Percentiles rank a stretch among this genome's conserved stretches.
phyloP scores from a whole-genome alignment of 2,888 invertebrate genomes.

The Perizoma affinitatum region DNA sequence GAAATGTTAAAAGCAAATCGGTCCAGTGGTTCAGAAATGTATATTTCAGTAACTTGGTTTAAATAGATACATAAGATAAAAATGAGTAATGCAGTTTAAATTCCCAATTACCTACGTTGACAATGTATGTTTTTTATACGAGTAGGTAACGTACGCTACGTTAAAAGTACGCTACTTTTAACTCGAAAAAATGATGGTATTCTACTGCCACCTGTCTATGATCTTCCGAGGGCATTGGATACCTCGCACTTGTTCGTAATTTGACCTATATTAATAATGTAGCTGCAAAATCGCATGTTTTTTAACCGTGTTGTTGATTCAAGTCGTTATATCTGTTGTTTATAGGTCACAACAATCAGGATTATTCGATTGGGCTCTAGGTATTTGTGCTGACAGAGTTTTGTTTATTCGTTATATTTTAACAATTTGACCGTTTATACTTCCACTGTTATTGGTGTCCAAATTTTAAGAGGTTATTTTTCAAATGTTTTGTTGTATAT shows the following conservation, averaged over 20 bases:
- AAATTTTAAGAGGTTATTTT: constrained; percentile 20
- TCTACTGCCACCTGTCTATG: background rate
- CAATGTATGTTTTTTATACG: no score
- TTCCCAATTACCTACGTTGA: no score
- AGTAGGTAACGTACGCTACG: no score
- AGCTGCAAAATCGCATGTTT: constrained; percentile 22
- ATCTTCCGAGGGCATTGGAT: background rate
- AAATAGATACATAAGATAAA: no score
- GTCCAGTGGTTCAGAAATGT: no score
- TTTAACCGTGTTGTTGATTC: constrained; percentile 29
- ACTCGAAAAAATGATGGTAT: no score
- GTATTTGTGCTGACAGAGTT: constrained; percentile 50
- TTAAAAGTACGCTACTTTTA: no score
- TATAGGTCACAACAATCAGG: constrained; percentile 52
- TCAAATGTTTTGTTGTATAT: no score
- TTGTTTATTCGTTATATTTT: constrained; percentile 53
- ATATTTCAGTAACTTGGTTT: no score
- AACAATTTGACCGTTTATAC: constrained; percentile 42
- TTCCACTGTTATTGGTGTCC: constrained; percentile 34
- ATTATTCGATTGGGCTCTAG: constrained; percentile 51
- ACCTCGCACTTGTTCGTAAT: background rate
- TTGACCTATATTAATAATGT: constrained; percentile 15
- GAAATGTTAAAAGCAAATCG: background rate
- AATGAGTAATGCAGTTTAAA: no score
- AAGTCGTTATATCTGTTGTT: constrained; percentile 40